Conservation (phyloP, 2,797 vertebrate species). For the Hoplostethus atlanticus region DNA sequence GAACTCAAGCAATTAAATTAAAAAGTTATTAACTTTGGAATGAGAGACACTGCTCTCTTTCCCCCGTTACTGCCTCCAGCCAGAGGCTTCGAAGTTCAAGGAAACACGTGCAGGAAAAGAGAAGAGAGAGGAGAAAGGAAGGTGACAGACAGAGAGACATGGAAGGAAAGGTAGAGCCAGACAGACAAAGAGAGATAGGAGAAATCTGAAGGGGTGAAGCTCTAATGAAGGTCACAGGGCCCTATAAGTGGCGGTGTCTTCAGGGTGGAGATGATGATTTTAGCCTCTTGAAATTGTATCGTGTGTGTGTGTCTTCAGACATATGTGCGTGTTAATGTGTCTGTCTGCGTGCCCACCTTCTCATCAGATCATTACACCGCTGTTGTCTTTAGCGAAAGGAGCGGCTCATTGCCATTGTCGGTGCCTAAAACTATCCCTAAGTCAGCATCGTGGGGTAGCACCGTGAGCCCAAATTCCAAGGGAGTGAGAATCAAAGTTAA, state of each 20-base stretch:
- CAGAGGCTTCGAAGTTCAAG: slow-evolving; percentile 62
- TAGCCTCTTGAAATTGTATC: not conserved
- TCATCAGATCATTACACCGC: slow-evolving; percentile 47
- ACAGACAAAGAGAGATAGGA: slow-evolving; percentile 14
- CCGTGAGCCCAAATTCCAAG: slow-evolving; percentile 66
- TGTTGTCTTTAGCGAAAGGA: slow-evolving; percentile 45
- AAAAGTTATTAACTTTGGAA: slow-evolving; percentile 86
- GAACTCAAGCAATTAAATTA: slow-evolving; percentile 87
- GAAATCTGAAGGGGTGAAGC: slow-evolving; percentile 34
- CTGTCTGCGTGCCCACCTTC: not conserved
- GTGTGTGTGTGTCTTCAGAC: not conserved
- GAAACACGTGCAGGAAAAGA: slow-evolving; percentile 41
- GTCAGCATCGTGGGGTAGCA: slow-evolving; percentile 69
- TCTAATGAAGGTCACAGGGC: slow-evolving; percentile 42
- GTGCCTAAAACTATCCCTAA: slow-evolving; percentile 35
- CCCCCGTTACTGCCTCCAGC: slow-evolving; percentile 66
- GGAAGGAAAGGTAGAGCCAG: slow-evolving; percentile 14
- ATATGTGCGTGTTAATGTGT: not conserved
- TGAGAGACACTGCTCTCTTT: slow-evolving; percentile 73
- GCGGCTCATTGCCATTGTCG: slow-evolving; percentile 54
- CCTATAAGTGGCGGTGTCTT: slow-evolving; percentile 25
- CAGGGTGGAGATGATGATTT: not conserved
- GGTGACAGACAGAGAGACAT: not conserved
- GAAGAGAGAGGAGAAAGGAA: not conserved
- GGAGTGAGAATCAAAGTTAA: slow-evolving; percentile 80